Evolutionary conservation across 2,113 vertebrate species (phyloP), one percentile per base, ranked within the genome.

Genomic region (Sarotherodon lohbergeri): DNA sequence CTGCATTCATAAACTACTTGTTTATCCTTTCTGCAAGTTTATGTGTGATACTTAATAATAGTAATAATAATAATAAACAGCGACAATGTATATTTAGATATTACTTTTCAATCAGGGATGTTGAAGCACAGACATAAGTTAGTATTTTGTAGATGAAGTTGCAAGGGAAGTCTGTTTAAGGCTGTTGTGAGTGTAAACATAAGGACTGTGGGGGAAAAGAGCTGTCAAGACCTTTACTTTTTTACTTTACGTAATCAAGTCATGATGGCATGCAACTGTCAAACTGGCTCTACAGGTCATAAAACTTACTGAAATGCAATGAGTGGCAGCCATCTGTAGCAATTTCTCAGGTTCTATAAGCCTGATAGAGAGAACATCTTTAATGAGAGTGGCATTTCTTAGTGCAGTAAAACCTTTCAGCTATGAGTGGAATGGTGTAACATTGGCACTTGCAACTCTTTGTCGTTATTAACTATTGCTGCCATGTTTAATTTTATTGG

Each of bases 211-310:
- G 36, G 36, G n/a, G 3, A 54, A 22, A 80, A 52, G 34, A 71
- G 63, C 27, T 61, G 59, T 6, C 29, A 6, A 16, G 32, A 39
- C 68, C 29, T 66, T 39, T 12, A 41, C 4, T 2, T 8, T 73
- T 43, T 76, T 27, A 4, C 36, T 22, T 68, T 39, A 19, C 13
- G 1, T 39, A 34, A 19, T 41, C 16, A 41, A 24, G 81, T 59
- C 41, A 19, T 7, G 43, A 48, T 12, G 56, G n/a, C 11, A 57
- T 84, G 57, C 32, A 79, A 29, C 39, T 29, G 43, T 76, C 46
- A 32, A 73, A 90, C 91, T 14, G 87, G 89, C 41, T 91, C 55
- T 50, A 76, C 89, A 10, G 85, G 41, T 32, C 3, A 17, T 73
- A 46, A 17, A 73, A 48, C 6, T 50, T 43, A 0, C 4, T 17